Conservation (phyloP, 2,797 vertebrate genomes). For the Bovichtus diacanthus region DNA sequence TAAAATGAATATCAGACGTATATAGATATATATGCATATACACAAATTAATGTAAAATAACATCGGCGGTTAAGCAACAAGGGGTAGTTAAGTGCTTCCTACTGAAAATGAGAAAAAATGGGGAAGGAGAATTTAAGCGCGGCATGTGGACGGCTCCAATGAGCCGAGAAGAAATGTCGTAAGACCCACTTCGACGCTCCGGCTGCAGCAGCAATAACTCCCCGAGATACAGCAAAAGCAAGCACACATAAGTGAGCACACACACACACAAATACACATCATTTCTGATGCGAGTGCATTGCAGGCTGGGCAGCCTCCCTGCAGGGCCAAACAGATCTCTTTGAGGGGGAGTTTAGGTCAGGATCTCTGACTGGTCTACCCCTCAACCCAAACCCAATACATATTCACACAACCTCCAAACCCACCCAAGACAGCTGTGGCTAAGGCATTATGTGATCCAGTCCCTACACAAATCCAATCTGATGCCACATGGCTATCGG, state of each 20-base stretch:
- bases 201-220: constrained; percentile 61
- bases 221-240: constrained; percentile 56
- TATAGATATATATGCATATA: background rate
- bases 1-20: background rate
- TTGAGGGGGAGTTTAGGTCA: constrained; percentile 42
- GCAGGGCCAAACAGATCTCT: constrained; percentile 60
- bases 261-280: constrained; percentile 37
- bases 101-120: constrained; percentile 25
- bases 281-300: constrained; percentile 46
- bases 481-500: constrained; percentile 51
- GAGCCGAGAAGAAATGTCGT: constrained; percentile 65
- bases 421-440: constrained; percentile 27
- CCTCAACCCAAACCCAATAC: constrained; percentile 26
- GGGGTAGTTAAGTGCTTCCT: constrained; percentile 18
- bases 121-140: constrained; percentile 33
- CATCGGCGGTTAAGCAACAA: constrained; percentile 16
- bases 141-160: constrained; percentile 61
- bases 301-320: constrained; percentile 45
- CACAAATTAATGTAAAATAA: constrained; percentile 27
- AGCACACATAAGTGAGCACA: constrained; percentile 7
- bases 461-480: constrained; percentile 57
- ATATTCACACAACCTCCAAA: constrained; percentile 26
- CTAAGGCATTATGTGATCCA: constrained; percentile 33
- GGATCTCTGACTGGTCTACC: constrained; percentile 53
- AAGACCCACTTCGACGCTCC: constrained; percentile 64